Evolutionary conservation across 2,888 invertebrate species (phyloP), one percentile per base, ranked within the genome.

Genomic region (Xylota segnis): DNA sequence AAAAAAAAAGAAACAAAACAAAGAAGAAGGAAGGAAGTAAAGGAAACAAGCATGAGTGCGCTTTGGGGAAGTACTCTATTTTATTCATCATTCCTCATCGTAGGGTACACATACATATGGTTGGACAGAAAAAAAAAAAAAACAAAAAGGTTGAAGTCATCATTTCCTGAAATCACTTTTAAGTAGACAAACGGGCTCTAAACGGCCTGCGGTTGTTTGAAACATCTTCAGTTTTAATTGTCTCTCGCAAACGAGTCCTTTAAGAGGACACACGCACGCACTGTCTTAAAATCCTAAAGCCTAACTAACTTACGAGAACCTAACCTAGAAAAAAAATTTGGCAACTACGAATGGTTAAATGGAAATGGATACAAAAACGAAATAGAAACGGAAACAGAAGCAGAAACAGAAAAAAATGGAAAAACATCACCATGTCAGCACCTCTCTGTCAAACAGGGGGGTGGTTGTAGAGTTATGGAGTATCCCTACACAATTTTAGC

Each of bases 31-130:
- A 79, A 74, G 78, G 83, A 83, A 74, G 83, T 56, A 47, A 54
- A 72, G 83, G 78, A 83, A 78, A 72, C 66, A 72, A 72, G 78
- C 72, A 72, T 77, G 83, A 78, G 74, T 63, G 79, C 79, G 74
- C 83, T 83, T 83, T 63, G 74, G 79, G 83, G 83, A 83, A 83
- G 79, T 83, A 83, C 79, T 79, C 78, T 83, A 78, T 83, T 83
- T 78, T 83, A 83, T 78, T 83, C 83, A 72, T 70, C 43, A 40
- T 43, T 29, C 40, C 50, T 32, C 40, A 34, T 16, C 23, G n/a
- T 71, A n/a, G n/a, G n/a, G n/a, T n/a, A n/a, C n/a, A n/a, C n/a
- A n/a, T n/a, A n/a, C n/a, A n/a, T 34, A 37, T 50, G 29, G 4
- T 54, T 63, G 12, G 66, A 14, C 0, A 27, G 32, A 45, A 50